A percentile compares a stretch with the other conserved stretches of the same genome.
Evolutionary conservation across 2,888 invertebrate genomes (phyloP).

Genomic region (Acleris cristana): DNA sequence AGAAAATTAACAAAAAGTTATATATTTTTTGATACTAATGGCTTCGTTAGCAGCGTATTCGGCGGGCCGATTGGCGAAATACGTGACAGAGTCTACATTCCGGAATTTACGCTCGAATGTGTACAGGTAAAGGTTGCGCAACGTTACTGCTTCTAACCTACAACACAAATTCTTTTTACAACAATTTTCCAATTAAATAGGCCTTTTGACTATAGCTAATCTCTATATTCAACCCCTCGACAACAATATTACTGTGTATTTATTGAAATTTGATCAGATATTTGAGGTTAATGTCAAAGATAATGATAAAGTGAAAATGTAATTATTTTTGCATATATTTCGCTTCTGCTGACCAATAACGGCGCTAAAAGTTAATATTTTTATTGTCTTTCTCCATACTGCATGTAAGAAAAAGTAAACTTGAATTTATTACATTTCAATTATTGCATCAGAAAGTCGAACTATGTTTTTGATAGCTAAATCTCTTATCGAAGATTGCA

Average conservation of each 20-base stretch:
- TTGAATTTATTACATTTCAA: not conserved
- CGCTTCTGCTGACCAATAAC: not conserved
- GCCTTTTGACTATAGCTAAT: not conserved
- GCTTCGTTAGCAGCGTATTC: slow-evolving; percentile 79
- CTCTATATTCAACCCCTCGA: not conserved
- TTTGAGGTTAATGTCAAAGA: not conserved
- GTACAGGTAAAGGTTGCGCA: slow-evolving; percentile 82
- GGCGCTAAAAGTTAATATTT: not conserved
- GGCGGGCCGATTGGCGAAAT: slow-evolving; percentile 74
- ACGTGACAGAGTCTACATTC: slow-evolving; percentile 74
- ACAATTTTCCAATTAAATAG: not conserved
- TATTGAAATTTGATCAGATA: not conserved
- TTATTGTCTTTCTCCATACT: not conserved
- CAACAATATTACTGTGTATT: not conserved
- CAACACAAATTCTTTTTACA: slow-evolving; percentile 39
- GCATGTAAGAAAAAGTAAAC: not conserved
- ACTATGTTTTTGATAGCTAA: not conserved
- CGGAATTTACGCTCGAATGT: slow-evolving; percentile 68
- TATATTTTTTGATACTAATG: slow-evolving; percentile 58
- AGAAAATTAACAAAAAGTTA: slow-evolving; percentile 30
- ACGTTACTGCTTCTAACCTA: slow-evolving; percentile 57
- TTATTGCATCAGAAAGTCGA: slow-evolving; percentile 30
- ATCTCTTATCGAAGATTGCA: not conserved
- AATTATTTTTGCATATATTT: not conserved
- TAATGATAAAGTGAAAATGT: not conserved